phyloP scores from a whole-genome alignment of 2,113 vertebrate genomes.

The Amphiprion ocellaris region DNA sequence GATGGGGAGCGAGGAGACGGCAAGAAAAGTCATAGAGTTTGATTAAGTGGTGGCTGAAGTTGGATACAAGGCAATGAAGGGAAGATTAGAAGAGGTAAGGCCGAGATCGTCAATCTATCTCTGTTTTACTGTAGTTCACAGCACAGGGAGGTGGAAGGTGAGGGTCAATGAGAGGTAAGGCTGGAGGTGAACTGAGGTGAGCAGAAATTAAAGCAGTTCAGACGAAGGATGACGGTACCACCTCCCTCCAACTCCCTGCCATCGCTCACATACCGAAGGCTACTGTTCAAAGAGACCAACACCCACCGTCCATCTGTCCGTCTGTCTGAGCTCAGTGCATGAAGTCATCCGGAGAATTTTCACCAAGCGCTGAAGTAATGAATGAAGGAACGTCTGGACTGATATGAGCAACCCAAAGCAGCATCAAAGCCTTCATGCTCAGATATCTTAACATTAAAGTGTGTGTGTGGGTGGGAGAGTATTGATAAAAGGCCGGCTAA shows the following conservation, averaged over 20 bases:
- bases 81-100: neutral
- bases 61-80: neutral
- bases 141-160: constrained; percentile 10
- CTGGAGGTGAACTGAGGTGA: constrained; percentile 34
- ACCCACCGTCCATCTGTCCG: constrained; percentile 35
- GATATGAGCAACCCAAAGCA: constrained; percentile 41
- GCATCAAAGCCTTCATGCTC: constrained; percentile 58
- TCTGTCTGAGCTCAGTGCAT: constrained; percentile 48
- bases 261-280: constrained; percentile 50
- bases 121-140: neutral
- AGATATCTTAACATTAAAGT: constrained; percentile 24
- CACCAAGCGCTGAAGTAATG: constrained; percentile 1
- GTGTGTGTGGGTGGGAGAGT: neutral
- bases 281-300: constrained; percentile 58
- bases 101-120: constrained; percentile 2
- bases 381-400: constrained; percentile 35
- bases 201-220: neutral
- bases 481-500: constrained; percentile 14
- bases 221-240: neutral
- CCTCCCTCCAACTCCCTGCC: constrained; percentile 31
- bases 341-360: constrained; percentile 60
- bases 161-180: constrained; percentile 20
- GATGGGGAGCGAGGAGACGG: constrained; percentile 14
- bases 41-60: neutral
- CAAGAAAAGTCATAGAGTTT: neutral